Conservation (phyloP, 2,797 vertebrate species). For the Stomatorhinus walkeri region DNA sequence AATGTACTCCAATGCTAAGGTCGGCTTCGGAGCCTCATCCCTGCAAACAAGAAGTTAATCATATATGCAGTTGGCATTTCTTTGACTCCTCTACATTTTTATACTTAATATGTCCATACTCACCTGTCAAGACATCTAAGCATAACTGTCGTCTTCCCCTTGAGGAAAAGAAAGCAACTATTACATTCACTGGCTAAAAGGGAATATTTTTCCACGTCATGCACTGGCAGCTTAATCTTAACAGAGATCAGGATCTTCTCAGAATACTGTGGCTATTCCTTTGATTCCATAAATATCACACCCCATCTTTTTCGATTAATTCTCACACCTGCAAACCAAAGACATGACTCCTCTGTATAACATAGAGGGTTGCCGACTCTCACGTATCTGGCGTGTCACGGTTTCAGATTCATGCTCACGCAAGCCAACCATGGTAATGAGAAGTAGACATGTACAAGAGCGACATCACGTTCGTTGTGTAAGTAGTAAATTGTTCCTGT, state of each 20-base stretch:
- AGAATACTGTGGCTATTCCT: not conserved
- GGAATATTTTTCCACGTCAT: not conserved
- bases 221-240: not conserved
- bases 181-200: not conserved
- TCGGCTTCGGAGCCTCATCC: conserved; percentile 84
- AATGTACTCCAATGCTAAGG: conserved; percentile 88
- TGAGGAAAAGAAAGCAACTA: conserved; percentile 43
- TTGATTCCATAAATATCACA: not conserved
- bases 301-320: not conserved
- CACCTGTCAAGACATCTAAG: conserved; percentile 89
- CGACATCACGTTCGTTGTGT: not conserved
- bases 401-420: not conserved
- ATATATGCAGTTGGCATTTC: not conserved
- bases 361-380: not conserved
- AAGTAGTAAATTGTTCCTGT: not conserved
- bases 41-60: conserved; percentile 46
- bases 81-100: not conserved
- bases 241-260: not conserved
- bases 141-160: conserved; percentile 90
- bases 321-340: not conserved
- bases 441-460: not conserved
- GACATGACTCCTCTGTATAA: not conserved
- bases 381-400: not conserved
- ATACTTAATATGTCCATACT: conserved; percentile 26
- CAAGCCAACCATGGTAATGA: not conserved